Base-by-base conservation (phyloP, 2,113 vertebrate species). In the Potamarius usumacintae region DNA sequence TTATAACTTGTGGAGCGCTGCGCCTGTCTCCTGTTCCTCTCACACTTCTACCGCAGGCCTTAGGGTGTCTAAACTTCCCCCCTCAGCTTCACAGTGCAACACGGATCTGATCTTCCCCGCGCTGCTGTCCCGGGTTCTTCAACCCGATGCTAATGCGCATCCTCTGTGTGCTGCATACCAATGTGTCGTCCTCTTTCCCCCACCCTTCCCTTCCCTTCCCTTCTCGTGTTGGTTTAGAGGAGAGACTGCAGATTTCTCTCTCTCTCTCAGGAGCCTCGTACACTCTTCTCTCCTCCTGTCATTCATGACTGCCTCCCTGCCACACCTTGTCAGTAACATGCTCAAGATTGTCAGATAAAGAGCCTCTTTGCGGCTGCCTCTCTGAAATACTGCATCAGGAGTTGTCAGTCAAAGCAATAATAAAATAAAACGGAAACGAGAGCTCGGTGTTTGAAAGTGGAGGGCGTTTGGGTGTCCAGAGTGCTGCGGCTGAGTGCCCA, bases 91-190 rank as follows among this genome's bases (percentile, higher is more conserved):
- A 7, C 67, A 92, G 89, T 88, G 87, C 90, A 94, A 92, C 93
- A 92, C 93, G 91, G 92, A 93, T 91, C 92, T 93, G 93, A 58
- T 80, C 77, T 30, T 9, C 25, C 15, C 78, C 1, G 18, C 17
- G 55, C 12, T 2, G 8, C 9, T 22, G 27, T 42, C 11, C 18
- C 15, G 7, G 2, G 22, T 1, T 34, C 92, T 94, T 94, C 93
- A 92, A 92, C 93, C 91, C 92, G 93, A 95, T 95, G 93, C 94
- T 96, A 95, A 95, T 95, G 94, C 93, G 93, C 92, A 89, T 92
- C 92, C 91, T 94, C 92, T 91, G 92, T 87, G 85, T 93, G 89
- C 93, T 96, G 95, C 94, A 96, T 96, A 95, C 94, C 93, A 94
- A 96, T 95, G 92, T 92, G 30, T 34, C 4, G 4, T 34, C 57